These are phyloP conservation scores for Pediacus dermestoides DNA, from an alignment of 2,888 invertebrate species.

Conservation along the genomic window DNA sequence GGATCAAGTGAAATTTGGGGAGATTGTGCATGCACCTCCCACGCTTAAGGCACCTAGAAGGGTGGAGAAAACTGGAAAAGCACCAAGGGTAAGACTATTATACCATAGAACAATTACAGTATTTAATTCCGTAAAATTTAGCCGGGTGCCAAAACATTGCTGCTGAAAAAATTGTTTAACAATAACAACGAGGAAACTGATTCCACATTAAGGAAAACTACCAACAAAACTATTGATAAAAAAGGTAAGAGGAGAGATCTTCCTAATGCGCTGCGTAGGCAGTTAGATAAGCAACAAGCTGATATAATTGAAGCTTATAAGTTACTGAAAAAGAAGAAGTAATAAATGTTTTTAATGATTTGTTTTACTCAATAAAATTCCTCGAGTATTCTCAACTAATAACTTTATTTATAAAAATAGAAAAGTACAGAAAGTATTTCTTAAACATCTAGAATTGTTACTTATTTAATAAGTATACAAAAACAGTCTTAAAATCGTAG, in stretches of 20 bases:
- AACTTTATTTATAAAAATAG: no score
- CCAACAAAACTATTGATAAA: slow-evolving; percentile 45
- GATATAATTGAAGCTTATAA: slow-evolving; percentile 60
- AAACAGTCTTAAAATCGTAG: no score
- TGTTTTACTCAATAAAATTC: no score
- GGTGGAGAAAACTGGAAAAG: slow-evolving; percentile 40
- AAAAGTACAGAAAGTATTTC: no score
- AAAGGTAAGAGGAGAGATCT: slow-evolving; percentile 61
- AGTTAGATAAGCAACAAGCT: slow-evolving; percentile 58
- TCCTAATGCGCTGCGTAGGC: slow-evolving; percentile 55
- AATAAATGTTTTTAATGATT: no score
- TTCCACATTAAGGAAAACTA: slow-evolving; percentile 32
- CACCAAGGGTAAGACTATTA: slow-evolving; percentile 31
- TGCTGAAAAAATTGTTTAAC: slow-evolving; percentile 56
- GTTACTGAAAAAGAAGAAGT: slow-evolving; percentile 50
- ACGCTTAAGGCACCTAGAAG: slow-evolving; percentile 56
- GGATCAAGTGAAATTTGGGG: slow-evolving; percentile 72
- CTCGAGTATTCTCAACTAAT: no score
- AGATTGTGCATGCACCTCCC: slow-evolving; percentile 71
- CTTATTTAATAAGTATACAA: no score
- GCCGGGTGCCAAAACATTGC: slow-evolving; percentile 63
- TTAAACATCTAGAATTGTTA: no score
- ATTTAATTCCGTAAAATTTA: slow-evolving; percentile 42
- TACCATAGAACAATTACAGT: slow-evolving; percentile 3
- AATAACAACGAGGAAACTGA: slow-evolving; percentile 6